Evolutionary conservation across 2,797 vertebrate genomes (phyloP), one percentile per base, ranked within the genome.

Genomic region (Okamejei kenojei): DNA sequence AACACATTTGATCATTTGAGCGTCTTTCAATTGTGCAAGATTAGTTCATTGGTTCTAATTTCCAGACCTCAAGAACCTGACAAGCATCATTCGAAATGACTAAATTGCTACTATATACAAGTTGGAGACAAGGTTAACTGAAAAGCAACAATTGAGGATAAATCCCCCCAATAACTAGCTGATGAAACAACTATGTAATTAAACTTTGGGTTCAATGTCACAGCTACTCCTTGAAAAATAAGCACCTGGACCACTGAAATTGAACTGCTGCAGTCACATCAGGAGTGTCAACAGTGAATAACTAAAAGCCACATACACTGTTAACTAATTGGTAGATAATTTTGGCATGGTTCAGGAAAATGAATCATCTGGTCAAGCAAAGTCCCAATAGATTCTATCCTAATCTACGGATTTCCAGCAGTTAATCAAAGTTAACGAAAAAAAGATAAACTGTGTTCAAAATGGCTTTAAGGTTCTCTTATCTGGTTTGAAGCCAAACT

Each of bases 111-210:
- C 84, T 88, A 68, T 88, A 88, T 68, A 88, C 61, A 88, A 88
- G 63, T 88, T 88, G 61, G 32, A 88, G 84, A 68, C 38, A 88
- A 63, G 61, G 61, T 88, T 88, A 88, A 88, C 84, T 35, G 17
- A 35, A 68, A 86, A 65, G 61, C 61, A 68, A 68, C n/a, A 88
- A 68, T 35, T 88, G 32, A 88, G 84, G 61, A 13, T 68, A 23
- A 88, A 68, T 88, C n/a, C 65, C 61, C n/a, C 63, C 63, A 88
- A 68, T 88, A 88, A 88, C n/a, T 88, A 88, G 84, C 63, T 88
- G 61, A 88, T 88, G 65, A 88, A 88, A 68, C 65, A 68, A 32
- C 84, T 35, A 63, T 88, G 15, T 88, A 65, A 88, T 17, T n/a
- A 65, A 35, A n/a, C n/a, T 88, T 88, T 10, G 17, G n/a, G 84